Evolutionary conservation across 1,140 invertebrate genomes (phyloP).

Genomic region (Hermatobates lingyangjiaoensis): DNA sequence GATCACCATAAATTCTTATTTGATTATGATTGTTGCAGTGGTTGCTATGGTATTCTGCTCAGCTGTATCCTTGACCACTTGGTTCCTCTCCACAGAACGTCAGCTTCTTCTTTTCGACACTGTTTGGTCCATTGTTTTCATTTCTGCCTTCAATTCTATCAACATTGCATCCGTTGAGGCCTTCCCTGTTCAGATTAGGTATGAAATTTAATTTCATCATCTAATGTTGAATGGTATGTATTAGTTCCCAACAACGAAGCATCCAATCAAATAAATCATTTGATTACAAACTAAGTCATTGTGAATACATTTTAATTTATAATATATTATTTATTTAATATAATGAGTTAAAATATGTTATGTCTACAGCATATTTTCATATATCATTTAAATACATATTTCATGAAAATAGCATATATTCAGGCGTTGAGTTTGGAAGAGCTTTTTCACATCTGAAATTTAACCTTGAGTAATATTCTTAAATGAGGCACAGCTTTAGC

Average conservation of each 20-base stretch:
- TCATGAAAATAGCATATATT: no score
- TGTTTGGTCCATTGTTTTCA: constrained; percentile 4
- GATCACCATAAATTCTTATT: no score
- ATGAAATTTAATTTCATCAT: no score
- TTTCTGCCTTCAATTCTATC: constrained; percentile 6
- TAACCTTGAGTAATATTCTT: no score
- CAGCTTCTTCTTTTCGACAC: constrained; percentile 3
- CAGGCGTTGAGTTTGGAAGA: no score
- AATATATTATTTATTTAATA: no score
- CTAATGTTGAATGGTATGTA: neutral
- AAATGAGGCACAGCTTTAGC: no score
- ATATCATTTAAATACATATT: no score
- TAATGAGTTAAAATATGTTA: no score
- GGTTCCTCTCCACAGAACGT: neutral
- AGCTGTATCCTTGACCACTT: neutral
- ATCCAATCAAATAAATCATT: neutral
- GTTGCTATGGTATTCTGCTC: constrained; percentile 5
- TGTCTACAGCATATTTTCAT: no score
- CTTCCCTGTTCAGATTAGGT: constrained; percentile 8
- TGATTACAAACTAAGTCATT: neutral
- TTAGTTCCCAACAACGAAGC: neutral
- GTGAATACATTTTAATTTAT: neutral
- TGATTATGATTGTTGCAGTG: constrained; percentile 7
- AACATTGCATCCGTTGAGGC: constrained; percentile 8
- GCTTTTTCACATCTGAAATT: no score